phyloP scores from a whole-genome alignment of 1,140 invertebrate genomes.

The Panonychus citri region DNA sequence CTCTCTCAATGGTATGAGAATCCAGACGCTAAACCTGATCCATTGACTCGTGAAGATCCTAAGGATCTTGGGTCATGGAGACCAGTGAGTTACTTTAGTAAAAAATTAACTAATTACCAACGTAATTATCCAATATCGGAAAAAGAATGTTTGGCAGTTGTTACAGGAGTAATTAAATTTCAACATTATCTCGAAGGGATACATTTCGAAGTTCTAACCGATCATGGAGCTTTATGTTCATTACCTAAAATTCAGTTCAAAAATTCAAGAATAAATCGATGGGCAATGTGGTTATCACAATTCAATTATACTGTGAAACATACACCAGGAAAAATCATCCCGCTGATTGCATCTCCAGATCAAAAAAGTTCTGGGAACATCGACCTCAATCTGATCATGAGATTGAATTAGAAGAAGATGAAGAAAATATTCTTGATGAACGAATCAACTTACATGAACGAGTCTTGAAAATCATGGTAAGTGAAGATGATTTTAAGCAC shows the following conservation, averaged over 20 bases:
- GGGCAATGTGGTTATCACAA: slow-evolving; percentile 20
- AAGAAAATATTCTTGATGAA: too few relatives aligned
- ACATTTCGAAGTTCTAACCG: neutral
- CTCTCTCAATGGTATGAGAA: slow-evolving; percentile 26
- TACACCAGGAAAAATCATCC: slow-evolving; percentile 9
- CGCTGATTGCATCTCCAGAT: neutral
- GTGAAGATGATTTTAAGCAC: neutral
- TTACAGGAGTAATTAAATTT: too few relatives aligned
- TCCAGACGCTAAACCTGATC: neutral
- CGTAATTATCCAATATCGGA: neutral
- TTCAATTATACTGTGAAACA: slow-evolving; percentile 24
- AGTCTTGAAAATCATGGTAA: neutral
- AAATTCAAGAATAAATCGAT: neutral
- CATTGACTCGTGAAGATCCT: neutral
- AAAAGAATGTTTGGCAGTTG: neutral
- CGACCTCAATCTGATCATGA: neutral
- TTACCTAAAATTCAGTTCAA: neutral
- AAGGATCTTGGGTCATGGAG: neutral
- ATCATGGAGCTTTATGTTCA: neutral
- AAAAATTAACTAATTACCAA: neutral
- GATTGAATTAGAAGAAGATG: neutral
- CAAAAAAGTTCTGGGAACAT: neutral
- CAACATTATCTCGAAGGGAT: neutral
- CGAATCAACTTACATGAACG: too few relatives aligned
- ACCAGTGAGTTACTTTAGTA: neutral